Base-by-base conservation (phyloP, 2,797 vertebrate genomes). In the Poecilia velifera region DNA sequence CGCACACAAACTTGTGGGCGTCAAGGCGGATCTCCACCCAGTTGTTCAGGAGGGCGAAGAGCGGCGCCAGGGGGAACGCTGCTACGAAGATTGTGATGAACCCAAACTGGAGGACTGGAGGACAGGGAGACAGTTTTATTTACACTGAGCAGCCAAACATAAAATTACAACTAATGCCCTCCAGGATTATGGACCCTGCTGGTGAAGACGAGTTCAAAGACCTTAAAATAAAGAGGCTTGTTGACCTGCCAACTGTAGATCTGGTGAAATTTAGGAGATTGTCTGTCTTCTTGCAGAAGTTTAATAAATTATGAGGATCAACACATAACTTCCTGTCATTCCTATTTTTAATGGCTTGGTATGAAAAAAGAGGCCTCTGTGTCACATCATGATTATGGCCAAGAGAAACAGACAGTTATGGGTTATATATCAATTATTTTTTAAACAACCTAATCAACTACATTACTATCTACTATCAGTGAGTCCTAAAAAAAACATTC, bases 11-110 rank as follows among this genome's bases (percentile, higher is more conserved):
- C 90, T 96, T 96, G 87, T 96, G 95, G 39, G 96, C 93, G 0
- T 97, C 95, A 85, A 95, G 93, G 3, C 92, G 93, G 72, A 96
- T 94, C 84, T 97, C 96, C 46, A 95, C 94, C 96, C 96, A 96
- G 94, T 95, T 96, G 87, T 95, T 97, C 70, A 97, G 93, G 53
- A 96, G 92, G 1, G 96, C 95, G 0, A 96, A 96, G 66, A 96
- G 94, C 0, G 96, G 96, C 1, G 95, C 96, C 73, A 96, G 94
- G 0, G 95, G 96, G 88, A 97, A 97, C 0, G 96, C 95, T 0
- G 94, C 96, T 89, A 96, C 95, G 4, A 96, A 97, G 82, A 97
- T 95, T 76, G 96, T 96, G 87, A 96, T 96, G 90, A 97, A 96
- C 2, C 96, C 96, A 79, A 96, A 97, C 93, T 97, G 96, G 34